Evolutionary conservation across 2,113 vertebrate genomes (phyloP).

Genomic region (Euleptes europaea): DNA sequence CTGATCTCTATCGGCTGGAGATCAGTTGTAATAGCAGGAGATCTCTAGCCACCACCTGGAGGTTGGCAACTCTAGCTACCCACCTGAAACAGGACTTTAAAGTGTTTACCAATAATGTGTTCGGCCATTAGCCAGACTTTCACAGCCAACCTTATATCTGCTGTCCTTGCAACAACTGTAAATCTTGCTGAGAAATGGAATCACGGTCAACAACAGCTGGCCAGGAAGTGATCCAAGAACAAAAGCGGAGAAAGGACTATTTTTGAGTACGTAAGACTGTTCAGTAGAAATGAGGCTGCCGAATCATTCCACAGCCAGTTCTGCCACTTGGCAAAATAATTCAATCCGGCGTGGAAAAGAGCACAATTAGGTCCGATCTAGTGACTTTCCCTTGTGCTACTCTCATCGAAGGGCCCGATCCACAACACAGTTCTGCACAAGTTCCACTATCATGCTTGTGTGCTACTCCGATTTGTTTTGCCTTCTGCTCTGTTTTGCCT

Average conservation of each 20-base stretch:
- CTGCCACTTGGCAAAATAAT: background rate
- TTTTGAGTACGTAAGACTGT: background rate
- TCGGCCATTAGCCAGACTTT: background rate
- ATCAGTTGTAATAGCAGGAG: too few species aligned
- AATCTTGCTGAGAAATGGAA: background rate
- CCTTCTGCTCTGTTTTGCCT: too few species aligned
- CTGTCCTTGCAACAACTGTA: background rate
- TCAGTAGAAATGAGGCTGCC: background rate
- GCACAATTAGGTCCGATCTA: background rate
- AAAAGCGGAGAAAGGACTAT: background rate
- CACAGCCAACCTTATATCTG: background rate
- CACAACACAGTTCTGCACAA: background rate
- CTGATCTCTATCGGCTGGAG: too few species aligned
- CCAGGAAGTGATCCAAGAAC: background rate
- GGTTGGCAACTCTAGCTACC: too few species aligned
- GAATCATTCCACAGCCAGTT: background rate
- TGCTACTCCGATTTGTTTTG: too few species aligned
- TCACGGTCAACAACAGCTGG: slow-evolving; percentile 9
- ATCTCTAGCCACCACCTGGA: too few species aligned
- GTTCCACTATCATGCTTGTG: background rate
- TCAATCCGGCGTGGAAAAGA: background rate
- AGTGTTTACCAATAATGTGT: background rate
- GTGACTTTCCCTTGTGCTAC: background rate
- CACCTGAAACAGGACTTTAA: background rate
- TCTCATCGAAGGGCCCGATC: too few species aligned